phyloP scores from a whole-genome alignment of 2,888 invertebrate genomes.

The Diaphora mendica region DNA sequence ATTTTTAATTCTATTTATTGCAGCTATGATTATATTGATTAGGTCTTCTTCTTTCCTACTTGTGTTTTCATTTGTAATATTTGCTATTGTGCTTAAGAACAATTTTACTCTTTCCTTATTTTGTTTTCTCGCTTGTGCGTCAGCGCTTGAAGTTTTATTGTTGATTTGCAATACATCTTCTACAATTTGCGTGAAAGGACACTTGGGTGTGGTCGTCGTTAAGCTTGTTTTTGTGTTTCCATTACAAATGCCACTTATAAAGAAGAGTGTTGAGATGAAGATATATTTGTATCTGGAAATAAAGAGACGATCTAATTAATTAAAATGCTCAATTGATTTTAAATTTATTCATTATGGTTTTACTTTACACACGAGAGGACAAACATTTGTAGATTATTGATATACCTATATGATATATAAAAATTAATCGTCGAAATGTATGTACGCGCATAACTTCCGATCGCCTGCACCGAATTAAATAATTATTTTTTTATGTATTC shows the following conservation, averaged over 20 bases:
- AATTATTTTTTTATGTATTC: too few species aligned
- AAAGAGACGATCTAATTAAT: neutral
- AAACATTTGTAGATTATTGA: neutral
- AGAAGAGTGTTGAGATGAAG: slow-evolving; percentile 54
- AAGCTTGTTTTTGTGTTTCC: slow-evolving; percentile 45
- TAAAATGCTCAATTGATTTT: neutral
- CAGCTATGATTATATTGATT: slow-evolving; percentile 77
- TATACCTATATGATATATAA: too few species aligned
- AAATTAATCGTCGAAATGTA: too few species aligned
- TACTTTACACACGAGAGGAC: neutral
- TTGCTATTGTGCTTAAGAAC: slow-evolving; percentile 86
- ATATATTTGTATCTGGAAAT: slow-evolving; percentile 70
- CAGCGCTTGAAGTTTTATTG: slow-evolving; percentile 62
- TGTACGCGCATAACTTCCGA: too few species aligned
- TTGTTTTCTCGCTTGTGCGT: slow-evolving; percentile 52
- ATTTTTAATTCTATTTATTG: slow-evolving; percentile 79
- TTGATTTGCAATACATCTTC: slow-evolving; percentile 79
- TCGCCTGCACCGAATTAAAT: too few species aligned
- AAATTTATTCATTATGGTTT: neutral
- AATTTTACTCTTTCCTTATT: slow-evolving; percentile 84
- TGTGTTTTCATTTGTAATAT: slow-evolving; percentile 66
- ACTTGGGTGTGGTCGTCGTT: slow-evolving; percentile 63
- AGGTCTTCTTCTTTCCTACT: slow-evolving; percentile 72
- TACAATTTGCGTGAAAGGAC: slow-evolving; percentile 77
- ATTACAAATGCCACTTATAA: slow-evolving; percentile 47